Conservation (phyloP, 1,140 invertebrate species). For the Battus philenor region DNA sequence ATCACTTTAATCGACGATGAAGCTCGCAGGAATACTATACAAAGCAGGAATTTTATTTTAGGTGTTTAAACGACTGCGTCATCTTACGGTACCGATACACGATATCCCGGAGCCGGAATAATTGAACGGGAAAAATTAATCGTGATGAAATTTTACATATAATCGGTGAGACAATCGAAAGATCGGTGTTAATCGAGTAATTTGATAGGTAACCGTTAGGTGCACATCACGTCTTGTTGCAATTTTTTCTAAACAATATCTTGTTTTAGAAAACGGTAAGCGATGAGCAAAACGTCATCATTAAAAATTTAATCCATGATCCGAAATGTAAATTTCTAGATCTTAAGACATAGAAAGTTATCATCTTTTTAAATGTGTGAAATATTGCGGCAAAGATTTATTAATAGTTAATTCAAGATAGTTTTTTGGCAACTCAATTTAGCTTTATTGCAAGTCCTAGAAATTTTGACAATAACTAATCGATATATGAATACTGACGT, state of each 20-base stretch:
- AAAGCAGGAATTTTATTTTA: too few species aligned
- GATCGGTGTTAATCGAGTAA: conserved; percentile 2
- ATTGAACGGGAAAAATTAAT: conserved; percentile 7
- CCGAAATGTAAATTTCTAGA: conserved; percentile 4
- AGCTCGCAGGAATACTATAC: too few species aligned
- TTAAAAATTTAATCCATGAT: conserved; percentile 1
- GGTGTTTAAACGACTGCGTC: conserved; percentile 8
- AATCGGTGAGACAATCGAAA: neutral
- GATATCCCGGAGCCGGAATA: conserved; percentile 1
- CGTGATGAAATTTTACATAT: conserved; percentile 8
- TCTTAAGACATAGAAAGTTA: neutral
- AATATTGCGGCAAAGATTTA: conserved; percentile 1
- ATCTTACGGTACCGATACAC: conserved; percentile 10
- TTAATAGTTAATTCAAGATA: conserved; percentile 6
- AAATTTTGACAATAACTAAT: conserved; percentile 13
- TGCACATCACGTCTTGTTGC: neutral
- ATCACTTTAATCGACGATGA: too few species aligned
- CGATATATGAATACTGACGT: conserved; percentile 1
- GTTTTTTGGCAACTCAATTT: neutral
- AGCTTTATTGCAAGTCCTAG: conserved; percentile 11
- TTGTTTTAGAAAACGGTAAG: conserved; percentile 1
- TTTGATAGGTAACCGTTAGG: conserved; percentile 11
- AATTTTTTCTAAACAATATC: neutral
- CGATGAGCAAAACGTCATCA: neutral
- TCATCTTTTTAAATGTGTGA: conserved; percentile 11